These are phyloP conservation scores for Agrypnus murinus DNA, from an alignment of 2,888 invertebrate species.

Conservation along the genomic window DNA sequence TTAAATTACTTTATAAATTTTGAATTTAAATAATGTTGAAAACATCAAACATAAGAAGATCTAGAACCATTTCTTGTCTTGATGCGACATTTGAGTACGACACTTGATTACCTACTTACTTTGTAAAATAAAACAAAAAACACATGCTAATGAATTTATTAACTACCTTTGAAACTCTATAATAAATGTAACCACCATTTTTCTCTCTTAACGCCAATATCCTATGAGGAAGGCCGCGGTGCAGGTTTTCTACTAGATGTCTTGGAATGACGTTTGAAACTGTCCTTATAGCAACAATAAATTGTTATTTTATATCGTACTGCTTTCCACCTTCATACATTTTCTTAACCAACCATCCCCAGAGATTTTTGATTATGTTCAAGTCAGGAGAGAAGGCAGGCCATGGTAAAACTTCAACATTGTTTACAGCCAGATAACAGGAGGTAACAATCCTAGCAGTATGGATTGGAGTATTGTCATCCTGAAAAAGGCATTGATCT, in stretches of 20 bases:
- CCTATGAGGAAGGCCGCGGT: no score
- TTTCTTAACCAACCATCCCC: no score
- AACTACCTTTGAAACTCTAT: no score
- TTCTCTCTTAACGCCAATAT: no score
- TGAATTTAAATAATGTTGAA: constrained; percentile 6
- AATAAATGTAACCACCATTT: background rate
- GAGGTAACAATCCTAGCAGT: no score
- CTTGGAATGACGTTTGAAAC: no score
- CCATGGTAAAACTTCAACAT: no score
- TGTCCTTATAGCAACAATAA: constrained; percentile 3
- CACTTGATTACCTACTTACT: no score
- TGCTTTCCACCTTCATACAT: constrained; percentile 6
- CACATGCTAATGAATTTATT: background rate
- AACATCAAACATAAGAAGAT: constrained; percentile 6
- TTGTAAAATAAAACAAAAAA: no score
- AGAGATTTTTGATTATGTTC: no score
- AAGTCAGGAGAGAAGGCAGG: background rate
- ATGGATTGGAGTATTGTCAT: constrained; percentile 9
- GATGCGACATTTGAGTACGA: no score
- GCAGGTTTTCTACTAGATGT: background rate
- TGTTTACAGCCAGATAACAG: background rate
- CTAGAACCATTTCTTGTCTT: background rate
- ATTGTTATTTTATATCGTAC: background rate
- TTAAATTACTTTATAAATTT: no score
- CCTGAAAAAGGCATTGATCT: background rate